Base-by-base conservation (phyloP, 2,113 vertebrate genomes). In the Machaerirhynchus nigripectus region DNA sequence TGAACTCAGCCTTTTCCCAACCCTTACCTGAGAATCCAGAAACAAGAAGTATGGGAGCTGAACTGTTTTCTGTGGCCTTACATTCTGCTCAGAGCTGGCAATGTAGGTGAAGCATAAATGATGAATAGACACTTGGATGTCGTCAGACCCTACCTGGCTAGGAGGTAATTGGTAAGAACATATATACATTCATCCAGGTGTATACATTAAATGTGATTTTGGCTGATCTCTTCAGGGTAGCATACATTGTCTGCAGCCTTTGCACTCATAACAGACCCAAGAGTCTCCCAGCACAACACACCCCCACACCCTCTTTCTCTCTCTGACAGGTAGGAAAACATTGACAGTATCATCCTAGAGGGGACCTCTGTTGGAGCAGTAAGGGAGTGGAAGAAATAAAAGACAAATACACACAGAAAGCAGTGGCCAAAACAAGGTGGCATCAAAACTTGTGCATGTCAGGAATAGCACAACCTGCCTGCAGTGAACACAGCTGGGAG, bases 221-320 rank as follows among this genome's bases (percentile, higher is more conserved):
- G 26, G 13, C 35, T 63, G 61, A 73, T 73, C 30, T 79, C 60
- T 75, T 50, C 42, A 55, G 47, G 9, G 20, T 8, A 56, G 15
- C 37, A 57, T 57, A n/a, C 10, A 10, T 0, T 2, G 40, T 40
- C 19, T 28, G 7, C 8, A 88, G 12, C 7, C 67, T 78, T 84
- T 73, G 12, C 27, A 22, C 16, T 42, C 3, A 2, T 60, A 64
- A 24, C 5, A 63, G 44, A 33, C 11, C 13, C 52, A 63, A 31
- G 19, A 13, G 16, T 46, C 33, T 30, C 60, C 35, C 31, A 67
- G 44, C 63, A 77, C 11, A 65, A 12, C 2, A 4, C 2, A 4
- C 2, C 3, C 4, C 5, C 15, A 8, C 15, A 9, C 1, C 2
- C 2, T 19, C 22, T 20, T 52, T 61, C 14, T 56, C 10, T 27